Base-by-base conservation (phyloP, 1,140 invertebrate genomes). In the Scaptomyza hsui region DNA sequence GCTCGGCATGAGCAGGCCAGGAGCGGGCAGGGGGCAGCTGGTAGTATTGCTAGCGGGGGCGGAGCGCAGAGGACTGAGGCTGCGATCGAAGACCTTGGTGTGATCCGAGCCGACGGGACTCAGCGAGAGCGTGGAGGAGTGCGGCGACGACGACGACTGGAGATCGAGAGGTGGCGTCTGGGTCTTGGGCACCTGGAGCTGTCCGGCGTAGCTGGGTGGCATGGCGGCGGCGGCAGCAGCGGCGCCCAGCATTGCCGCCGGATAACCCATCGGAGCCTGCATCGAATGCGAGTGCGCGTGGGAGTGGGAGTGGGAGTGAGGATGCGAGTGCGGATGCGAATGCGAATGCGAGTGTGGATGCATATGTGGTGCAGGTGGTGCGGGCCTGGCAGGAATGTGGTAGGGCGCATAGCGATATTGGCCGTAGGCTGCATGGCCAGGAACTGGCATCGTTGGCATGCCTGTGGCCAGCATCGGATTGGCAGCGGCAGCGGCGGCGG, bases 401-500 rank as follows among this genome's bases (percentile, higher is more conserved):
- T 89, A 94, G n/a, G 91, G 82, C 75, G 86, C 57, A 86, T 80
- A 92, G 45, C 92, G 63, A 76, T 92, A 80, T 73, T 91, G 92
- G 61, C 60, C 93, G 69, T 80, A 93, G 79, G 53, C 91, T 71
- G 91, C 65, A 12, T 89, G 83, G 1, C 69, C 92, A 81, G 75
- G 92, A 90, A 92, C 93, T 89, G 70, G 92, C 76, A 89, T 88
- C 10, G 89, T 92, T 4, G 92, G 91, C 75, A 94, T 85, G 1
- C 93, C 91, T 0, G 92, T 92, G 89, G 92, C 89, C 81, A 93
- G 65, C 88, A 93, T 76, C 60, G 93, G 91, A 7, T 92, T 92
- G 47, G 68, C 47, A 35, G 60, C 59, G 2, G 75, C 64, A 1
- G 42, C 70, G 2, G 71, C 78, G n/a, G 80, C 79, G 61, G 69